Conservation (phyloP, 2,888 invertebrate species). For the Zelleria hepariella region DNA sequence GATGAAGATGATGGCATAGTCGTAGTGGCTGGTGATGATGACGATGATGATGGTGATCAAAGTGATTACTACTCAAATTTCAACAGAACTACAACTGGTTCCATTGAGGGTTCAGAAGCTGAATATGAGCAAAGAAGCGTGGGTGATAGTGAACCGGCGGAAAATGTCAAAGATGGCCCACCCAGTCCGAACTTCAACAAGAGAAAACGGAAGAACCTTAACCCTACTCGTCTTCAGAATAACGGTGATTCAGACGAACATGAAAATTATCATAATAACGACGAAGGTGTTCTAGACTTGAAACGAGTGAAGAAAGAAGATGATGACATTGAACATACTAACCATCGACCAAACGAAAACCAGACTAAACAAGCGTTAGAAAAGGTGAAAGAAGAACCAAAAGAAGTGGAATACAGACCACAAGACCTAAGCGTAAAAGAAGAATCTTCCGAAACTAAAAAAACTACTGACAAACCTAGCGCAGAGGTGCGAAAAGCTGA, state of each 20-base stretch:
- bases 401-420: conserved; percentile 30
- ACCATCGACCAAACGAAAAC: neutral
- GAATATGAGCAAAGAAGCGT: conserved; percentile 52
- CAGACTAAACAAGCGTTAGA: neutral
- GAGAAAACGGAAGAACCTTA: conserved; percentile 89
- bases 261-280: conserved; percentile 22
- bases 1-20: conserved; percentile 84
- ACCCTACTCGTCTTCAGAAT: conserved; percentile 85
- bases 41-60: conserved; percentile 77
- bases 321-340: conserved; percentile 9
- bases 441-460: conserved; percentile 45
- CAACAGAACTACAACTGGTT: conserved; percentile 47
- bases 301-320: conserved; percentile 53
- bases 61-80: conserved; percentile 56
- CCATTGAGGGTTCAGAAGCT: conserved; percentile 55
- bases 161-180: conserved; percentile 62
- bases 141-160: conserved; percentile 49
- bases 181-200: conserved; percentile 75
- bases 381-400: conserved; percentile 38
- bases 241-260: conserved; percentile 29
- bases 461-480: conserved; percentile 32
- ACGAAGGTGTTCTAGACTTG: conserved; percentile 43
- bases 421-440: conserved; percentile 56
- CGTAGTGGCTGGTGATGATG: conserved; percentile 84
- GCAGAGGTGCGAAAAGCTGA: conserved; percentile 17